These are phyloP conservation scores for Galerucella calmariensis DNA, from an alignment of 2,888 invertebrate species.

Conservation along the genomic window DNA sequence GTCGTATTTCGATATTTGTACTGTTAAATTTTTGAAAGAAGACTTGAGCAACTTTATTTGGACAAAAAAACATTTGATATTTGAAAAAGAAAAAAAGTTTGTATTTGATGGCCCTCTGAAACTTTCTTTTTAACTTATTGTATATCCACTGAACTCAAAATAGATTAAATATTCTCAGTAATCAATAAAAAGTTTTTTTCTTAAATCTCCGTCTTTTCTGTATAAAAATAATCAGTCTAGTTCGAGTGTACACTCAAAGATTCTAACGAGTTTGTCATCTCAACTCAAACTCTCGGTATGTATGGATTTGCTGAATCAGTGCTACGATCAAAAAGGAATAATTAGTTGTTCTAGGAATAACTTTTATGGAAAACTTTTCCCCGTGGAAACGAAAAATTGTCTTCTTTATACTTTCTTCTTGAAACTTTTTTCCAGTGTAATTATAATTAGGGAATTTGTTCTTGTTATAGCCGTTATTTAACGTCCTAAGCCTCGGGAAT, in stretches of 20 bases:
- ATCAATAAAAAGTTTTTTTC: too few relatives aligned
- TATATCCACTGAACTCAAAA: too few relatives aligned
- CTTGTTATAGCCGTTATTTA: conserved; percentile 5
- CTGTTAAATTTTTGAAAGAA: too few relatives aligned
- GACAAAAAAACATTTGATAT: too few relatives aligned
- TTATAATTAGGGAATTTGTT: not conserved
- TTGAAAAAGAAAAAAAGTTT: too few relatives aligned
- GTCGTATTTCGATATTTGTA: too few relatives aligned
- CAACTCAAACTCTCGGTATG: not conserved
- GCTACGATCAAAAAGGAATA: conserved; percentile 6
- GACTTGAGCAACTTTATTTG: too few relatives aligned
- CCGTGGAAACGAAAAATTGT: conserved; percentile 11
- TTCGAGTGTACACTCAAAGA: not conserved
- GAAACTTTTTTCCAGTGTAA: not conserved
- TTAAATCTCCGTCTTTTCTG: too few relatives aligned
- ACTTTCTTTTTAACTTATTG: too few relatives aligned
- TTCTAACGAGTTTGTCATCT: conserved; percentile 9
- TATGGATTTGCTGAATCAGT: conserved; percentile 20
- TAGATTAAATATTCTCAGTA: too few relatives aligned
- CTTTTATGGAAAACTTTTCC: conserved; percentile 31
- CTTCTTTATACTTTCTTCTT: not conserved
- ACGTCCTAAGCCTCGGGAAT: not conserved
- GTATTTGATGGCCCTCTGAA: too few relatives aligned
- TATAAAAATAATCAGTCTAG: not conserved
- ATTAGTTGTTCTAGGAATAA: conserved; percentile 30